Evolutionary conservation across 2,113 vertebrate species (phyloP), one percentile per base, ranked within the genome.

Genomic region (Cyphomyrus discorhynchus): DNA sequence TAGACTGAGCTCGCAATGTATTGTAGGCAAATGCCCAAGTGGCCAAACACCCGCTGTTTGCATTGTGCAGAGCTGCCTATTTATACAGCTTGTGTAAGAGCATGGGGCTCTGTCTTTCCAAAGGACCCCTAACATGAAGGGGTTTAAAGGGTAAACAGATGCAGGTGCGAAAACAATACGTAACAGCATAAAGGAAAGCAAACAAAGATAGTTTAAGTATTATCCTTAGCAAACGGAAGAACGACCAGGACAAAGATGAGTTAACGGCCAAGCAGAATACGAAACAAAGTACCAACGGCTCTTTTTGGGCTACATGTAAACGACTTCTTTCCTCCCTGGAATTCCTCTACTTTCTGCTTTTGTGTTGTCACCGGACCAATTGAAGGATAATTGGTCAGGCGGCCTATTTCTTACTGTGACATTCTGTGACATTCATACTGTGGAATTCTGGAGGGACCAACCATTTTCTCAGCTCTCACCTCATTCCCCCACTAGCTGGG

Each of bases 361-460:
- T 52, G 45, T 86, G 47, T 47, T 52, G 47, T 52, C 47, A 52
- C 85, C 46, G 8, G 47, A 52, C 47, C 80, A 52, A 52, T 86
- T 53, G 47, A 86, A 52, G 85, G 45, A 53, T 86, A 86, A 86
- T 86, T 86, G 85, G 85, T 86, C 85, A 31, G 85, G 49, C 46
- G 50, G 46, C 50, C 27, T 15, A 86, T 46, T 52, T 86, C 49
- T 86, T 52, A 47, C 85, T 27, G 85, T 86, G 85, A 52, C 85
- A 86, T 86, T 52, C 85, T 52, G 85, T 86, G 85, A 86, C 85
- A 86, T 86, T 86, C 85, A 86, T 86, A 35, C 45, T 86, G 47
- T 50, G 46, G 11, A 52, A 53, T 52, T 49, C 85, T 52, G 42
- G 49, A 35, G 85, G 49, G n/a, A 52, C 85, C 10, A 52, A 13